phyloP scores from a whole-genome alignment of 2,113 vertebrate species.

The Ophthalmolycus amberensis region DNA sequence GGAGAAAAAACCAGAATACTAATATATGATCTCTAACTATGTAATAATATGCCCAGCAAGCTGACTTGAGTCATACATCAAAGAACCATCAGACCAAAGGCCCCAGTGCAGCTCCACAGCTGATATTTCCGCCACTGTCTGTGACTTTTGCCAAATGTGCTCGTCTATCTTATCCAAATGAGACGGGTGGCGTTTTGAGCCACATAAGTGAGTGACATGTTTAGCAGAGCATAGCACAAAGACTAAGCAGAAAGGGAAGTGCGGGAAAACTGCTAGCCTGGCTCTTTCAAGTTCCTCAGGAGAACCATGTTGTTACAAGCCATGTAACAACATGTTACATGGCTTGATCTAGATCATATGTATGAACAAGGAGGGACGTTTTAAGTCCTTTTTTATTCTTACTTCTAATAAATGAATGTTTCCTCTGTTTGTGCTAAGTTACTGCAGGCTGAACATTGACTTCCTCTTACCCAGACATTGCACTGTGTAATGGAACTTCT shows the following conservation, averaged over 20 bases:
- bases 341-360: neutral
- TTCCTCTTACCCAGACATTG: conserved; percentile 1
- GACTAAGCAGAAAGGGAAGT: neutral
- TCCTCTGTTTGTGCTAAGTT: neutral
- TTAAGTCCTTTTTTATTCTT: neutral
- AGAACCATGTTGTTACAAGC: no score
- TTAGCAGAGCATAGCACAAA: neutral
- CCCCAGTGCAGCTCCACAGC: neutral
- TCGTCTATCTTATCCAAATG: neutral
- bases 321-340: neutral
- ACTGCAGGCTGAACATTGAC: neutral
- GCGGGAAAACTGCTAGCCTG: neutral
- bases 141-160: neutral
- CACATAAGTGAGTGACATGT: neutral
- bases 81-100: neutral
- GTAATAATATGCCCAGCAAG: neutral
- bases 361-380: no score
- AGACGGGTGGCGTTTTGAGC: neutral
- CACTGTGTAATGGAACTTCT: neutral
- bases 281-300: neutral
- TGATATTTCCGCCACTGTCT: neutral
- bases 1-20: neutral
- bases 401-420: neutral
- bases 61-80: neutral
- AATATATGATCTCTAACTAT: neutral